Base-by-base conservation (phyloP, 2,888 invertebrate genomes). In the Tolmerus cingulatus region DNA sequence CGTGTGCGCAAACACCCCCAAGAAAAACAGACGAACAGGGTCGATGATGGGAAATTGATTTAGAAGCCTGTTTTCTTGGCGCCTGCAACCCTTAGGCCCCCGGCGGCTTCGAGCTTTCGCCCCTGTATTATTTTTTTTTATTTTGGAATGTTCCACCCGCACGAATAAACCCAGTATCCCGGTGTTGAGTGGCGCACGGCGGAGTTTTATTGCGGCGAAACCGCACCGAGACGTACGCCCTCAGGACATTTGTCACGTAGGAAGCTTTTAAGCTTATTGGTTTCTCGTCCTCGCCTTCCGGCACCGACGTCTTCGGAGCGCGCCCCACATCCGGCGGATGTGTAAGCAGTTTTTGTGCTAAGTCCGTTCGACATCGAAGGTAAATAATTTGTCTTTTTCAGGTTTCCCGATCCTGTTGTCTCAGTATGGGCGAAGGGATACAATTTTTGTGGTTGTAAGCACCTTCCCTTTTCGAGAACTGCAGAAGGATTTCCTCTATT, bases 261-360 rank as follows among this genome's bases (percentile, higher is more conserved):
- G 77, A 86, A 78, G 86, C 86, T 86, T 86, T 86, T 86, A 86
- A 86, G 86, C 86, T 86, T 86, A 86, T 86, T 86, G 86, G 78
- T 86, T 86, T 78, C 86, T 43, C 37, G 46, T 55, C 55, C 51
- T 55, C 57, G 86, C 19, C 78, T 86, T 43, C 74, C 40, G 23
- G n/a, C 16, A 8, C 74, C 37, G 9, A 5, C 74, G 74, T 85
- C 85, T 74, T 85, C 27, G 46, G 30, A 85, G 27, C 16, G 85
- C 23, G 66, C 46, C 8, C 74, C 85, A 74, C 43, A 85, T 85
- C 85, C 85, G 19, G 2, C 27, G 43, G 74, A 46, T 27, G 43
- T 30, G 74, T 46, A 46, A 85, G 74, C 85, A 85, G 19, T 85
- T 85, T 85, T 85, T 85, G 46, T 74, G 27, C 19, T 43, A 85